Evolutionary conservation across 2,888 invertebrate genomes (phyloP), one percentile per base, ranked within the genome.

Genomic region (Micropterix aruncella): DNA sequence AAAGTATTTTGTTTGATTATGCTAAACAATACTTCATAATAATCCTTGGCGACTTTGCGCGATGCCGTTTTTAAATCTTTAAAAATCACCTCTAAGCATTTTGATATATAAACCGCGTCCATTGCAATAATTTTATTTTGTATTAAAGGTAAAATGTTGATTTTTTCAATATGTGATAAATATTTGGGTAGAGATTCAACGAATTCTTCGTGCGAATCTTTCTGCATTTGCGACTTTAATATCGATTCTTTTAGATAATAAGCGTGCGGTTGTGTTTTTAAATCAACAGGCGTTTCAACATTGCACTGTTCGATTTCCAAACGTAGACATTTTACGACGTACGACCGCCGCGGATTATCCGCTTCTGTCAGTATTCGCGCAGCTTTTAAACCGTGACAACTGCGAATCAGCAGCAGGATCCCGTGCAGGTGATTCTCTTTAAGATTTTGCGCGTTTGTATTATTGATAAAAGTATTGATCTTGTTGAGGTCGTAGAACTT

Each of bases 401-500:
- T n/a, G n/a, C n/a, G n/a, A n/a, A n/a, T n/a, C 4, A 44, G 37
- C 5, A 47, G 43, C 40, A 51, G 41, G 43, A 44, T 40, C 1
- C 51, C 51, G 44, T 51, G 51, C 12, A 48, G 18, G 43, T 41
- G 36, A 41, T 51, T 51, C 41, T 48, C 46, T 19, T 16, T 39
- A 3, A 42, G n/a, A n/a, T n/a, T n/a, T n/a, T n/a, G n/a, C n/a
- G n/a, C n/a, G n/a, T n/a, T n/a, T n/a, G n/a, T n/a, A n/a, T n/a
- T n/a, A n/a, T n/a, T n/a, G n/a, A n/a, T n/a, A n/a, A n/a, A n/a
- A n/a, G n/a, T n/a, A n/a, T n/a, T n/a, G n/a, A n/a, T n/a, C n/a
- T n/a, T n/a, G n/a, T n/a, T n/a, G n/a, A n/a, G n/a, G n/a, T n/a
- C 50, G 47, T 58, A 68, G 45, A 69, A 62, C 51, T 67, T 67